Conservation (phyloP, 2,888 invertebrate genomes). For the Hirtodrosophila trivittata region DNA sequence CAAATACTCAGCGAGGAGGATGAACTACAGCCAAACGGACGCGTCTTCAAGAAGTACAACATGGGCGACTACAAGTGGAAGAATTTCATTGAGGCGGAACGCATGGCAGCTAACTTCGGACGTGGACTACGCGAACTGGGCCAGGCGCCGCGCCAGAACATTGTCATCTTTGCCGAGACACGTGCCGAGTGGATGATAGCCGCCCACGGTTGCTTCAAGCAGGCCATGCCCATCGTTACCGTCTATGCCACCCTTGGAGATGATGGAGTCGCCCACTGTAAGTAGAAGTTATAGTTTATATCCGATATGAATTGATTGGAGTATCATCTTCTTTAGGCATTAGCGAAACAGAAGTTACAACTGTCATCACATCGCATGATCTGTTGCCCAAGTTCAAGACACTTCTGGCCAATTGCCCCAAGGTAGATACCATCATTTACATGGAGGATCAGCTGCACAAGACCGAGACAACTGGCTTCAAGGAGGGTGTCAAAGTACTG, state of each 20-base stretch:
- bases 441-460: constrained; percentile 94
- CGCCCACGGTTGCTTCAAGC: constrained; percentile 97
- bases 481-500: constrained; percentile 89
- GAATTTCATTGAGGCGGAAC: constrained; percentile 89
- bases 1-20: constrained; percentile 96
- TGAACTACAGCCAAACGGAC: constrained; percentile 96
- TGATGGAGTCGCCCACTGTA: constrained; percentile 96
- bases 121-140: constrained; percentile 93
- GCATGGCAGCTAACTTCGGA: constrained; percentile 91
- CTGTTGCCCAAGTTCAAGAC: constrained; percentile 95
- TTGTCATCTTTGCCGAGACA: constrained; percentile 98
- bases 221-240: constrained; percentile 97
- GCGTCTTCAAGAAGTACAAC: constrained; percentile 97
- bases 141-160: constrained; percentile 88
- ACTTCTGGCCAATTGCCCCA: constrained; percentile 89
- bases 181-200: constrained; percentile 99
- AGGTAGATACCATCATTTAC: constrained; percentile 91
- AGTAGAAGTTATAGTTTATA: no score
- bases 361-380: constrained; percentile 96
- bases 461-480: constrained; percentile 89
- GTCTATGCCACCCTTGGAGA: constrained; percentile 98
- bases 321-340: no score
- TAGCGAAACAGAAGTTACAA: constrained; percentile 97
- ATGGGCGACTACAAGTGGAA: constrained; percentile 97
- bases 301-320: no score